Evolutionary conservation across 2,113 vertebrate species (phyloP).

Genomic region (Hyla sarda): DNA sequence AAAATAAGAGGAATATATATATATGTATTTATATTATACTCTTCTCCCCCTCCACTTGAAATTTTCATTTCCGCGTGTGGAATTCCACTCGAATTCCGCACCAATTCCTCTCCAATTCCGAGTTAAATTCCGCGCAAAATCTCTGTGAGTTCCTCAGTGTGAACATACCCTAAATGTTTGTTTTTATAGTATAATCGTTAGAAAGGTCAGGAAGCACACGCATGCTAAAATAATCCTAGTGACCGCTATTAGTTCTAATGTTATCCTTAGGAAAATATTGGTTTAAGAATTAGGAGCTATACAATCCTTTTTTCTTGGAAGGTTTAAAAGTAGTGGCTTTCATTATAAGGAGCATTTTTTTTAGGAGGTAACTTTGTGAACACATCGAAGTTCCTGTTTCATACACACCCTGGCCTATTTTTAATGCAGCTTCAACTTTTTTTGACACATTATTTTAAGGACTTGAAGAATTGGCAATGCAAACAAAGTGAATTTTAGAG

Average conservation of each 20-base stretch:
- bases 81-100: no score
- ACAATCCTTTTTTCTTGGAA: background rate
- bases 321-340: background rate
- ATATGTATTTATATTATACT: no score
- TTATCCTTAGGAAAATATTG: background rate
- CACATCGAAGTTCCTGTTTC: slow-evolving; percentile 41
- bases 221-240: background rate
- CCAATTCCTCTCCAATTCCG: no score
- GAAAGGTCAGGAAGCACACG: background rate
- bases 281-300: background rate
- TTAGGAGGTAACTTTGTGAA: slow-evolving; percentile 19
- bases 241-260: background rate
- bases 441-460: slow-evolving; percentile 24
- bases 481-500: slow-evolving; percentile 15
- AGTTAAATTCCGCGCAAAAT: no score
- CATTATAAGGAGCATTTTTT: slow-evolving; percentile 23
- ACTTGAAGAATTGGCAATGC: slow-evolving; percentile 1
- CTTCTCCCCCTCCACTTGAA: no score
- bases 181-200: background rate
- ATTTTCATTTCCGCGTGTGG: no score
- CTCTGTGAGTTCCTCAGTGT: no score
- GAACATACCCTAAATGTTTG: background rate
- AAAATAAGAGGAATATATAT: no score
- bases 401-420: slow-evolving; percentile 47
- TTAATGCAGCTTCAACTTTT: slow-evolving; percentile 22